Conservation (phyloP, 2,797 vertebrate genomes). For the Triplophysa yarkandensis region DNA sequence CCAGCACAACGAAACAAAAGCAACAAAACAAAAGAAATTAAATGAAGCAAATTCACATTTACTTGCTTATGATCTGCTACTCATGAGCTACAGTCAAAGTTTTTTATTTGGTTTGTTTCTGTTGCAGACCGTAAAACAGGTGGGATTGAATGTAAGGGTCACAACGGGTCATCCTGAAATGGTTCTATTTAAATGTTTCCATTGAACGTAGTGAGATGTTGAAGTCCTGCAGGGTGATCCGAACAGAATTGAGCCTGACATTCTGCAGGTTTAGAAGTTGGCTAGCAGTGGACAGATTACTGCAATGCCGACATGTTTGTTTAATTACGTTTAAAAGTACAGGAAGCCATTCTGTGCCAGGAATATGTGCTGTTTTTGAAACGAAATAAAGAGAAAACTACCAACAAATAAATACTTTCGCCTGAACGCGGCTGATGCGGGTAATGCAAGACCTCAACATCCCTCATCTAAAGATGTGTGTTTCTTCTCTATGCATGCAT, state of each 20-base stretch:
- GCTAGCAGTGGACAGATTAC: slow-evolving; percentile 50
- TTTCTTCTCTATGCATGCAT: slow-evolving; percentile 3
- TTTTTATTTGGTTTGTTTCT: slow-evolving; percentile 15
- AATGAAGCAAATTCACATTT: not conserved
- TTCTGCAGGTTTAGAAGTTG: slow-evolving; percentile 55
- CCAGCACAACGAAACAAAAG: not conserved
- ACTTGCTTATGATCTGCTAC: not conserved
- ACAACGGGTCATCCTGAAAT: slow-evolving; percentile 27
- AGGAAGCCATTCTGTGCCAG: slow-evolving; percentile 55
- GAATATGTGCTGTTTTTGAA: slow-evolving; percentile 50
- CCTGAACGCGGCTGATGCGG: slow-evolving; percentile 32
- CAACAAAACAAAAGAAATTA: too few species aligned
- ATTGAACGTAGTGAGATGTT: slow-evolving; percentile 38
- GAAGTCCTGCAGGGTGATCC: slow-evolving; percentile 49
- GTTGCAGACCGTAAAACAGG: slow-evolving; percentile 47
- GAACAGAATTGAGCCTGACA: slow-evolving; percentile 52
- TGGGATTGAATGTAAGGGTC: slow-evolving; percentile 43
- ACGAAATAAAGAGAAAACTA: slow-evolving; percentile 39
- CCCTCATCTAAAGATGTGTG: slow-evolving; percentile 37
- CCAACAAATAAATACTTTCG: slow-evolving; percentile 56
- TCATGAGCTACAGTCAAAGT: not conserved
- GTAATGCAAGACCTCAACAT: slow-evolving; percentile 36
- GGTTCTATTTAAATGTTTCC: slow-evolving; percentile 53
- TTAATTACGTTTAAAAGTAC: slow-evolving; percentile 63
- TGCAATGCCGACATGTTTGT: slow-evolving; percentile 60